Conservation (phyloP, 1,140 invertebrate species). For the Zaprionus kolodkinae region DNA sequence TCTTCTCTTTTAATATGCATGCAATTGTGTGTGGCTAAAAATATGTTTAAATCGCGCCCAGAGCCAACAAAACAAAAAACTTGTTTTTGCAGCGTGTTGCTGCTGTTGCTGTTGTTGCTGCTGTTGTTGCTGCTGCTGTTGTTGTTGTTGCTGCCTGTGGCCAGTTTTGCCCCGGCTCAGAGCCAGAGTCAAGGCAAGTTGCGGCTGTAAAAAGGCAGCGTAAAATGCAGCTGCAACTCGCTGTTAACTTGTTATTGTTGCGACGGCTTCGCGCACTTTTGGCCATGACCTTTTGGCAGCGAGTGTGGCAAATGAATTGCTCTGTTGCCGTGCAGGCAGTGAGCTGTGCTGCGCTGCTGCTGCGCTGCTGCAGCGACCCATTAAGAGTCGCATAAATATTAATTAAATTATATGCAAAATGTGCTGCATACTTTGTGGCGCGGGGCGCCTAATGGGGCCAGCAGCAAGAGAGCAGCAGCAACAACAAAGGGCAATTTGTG, state of each 20-base stretch:
- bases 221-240: conserved; percentile 55
- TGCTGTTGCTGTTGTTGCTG: conserved; percentile 17
- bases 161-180: conserved; percentile 54
- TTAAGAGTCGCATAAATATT: conserved; percentile 76
- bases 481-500: conserved; percentile 47
- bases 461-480: too few species aligned
- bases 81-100: conserved; percentile 47
- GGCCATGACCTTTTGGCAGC: conserved; percentile 73
- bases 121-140: conserved; percentile 30
- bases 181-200: conserved; percentile 73
- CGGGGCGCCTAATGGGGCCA: conserved; percentile 33
- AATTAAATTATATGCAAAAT: conserved; percentile 73
- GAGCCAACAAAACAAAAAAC: conserved; percentile 61
- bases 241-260: conserved; percentile 67
- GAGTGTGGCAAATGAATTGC: conserved; percentile 45
- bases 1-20: conserved; percentile 75
- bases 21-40: conserved; percentile 80
- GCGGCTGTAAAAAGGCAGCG: conserved; percentile 59
- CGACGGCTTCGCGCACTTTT: conserved; percentile 61
- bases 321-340: conserved; percentile 17
- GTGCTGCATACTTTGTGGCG: conserved; percentile 68
- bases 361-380: conserved; percentile 24
- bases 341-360: conserved; percentile 6
- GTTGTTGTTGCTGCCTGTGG: conserved; percentile 37
- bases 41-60: conserved; percentile 81